These are phyloP conservation scores for Myotis daubentonii DNA, from an alignment of 2,797 vertebrate genomes.

Conservation along the genomic window DNA sequence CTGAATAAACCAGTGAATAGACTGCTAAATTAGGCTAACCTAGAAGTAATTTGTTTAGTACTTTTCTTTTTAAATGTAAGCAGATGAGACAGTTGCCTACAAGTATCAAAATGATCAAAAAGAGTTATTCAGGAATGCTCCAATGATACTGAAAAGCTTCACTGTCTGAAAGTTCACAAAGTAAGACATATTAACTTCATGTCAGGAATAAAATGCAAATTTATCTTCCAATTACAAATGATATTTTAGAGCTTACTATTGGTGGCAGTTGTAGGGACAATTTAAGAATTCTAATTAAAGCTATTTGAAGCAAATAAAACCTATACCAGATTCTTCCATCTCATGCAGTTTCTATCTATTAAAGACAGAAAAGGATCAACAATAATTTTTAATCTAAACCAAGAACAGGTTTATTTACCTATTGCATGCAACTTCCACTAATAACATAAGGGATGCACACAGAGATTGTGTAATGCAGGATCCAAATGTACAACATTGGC, in stretches of 20 bases:
- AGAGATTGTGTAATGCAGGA: conserved; percentile 70
- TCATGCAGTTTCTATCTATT: conserved; percentile 12
- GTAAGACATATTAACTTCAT: conserved; percentile 1
- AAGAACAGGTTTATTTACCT: conserved; percentile 82
- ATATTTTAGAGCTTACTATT: conserved; percentile 62
- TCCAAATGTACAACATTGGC: conserved; percentile 87
- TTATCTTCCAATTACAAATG: conserved; percentile 50
- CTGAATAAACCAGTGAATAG: conserved; percentile 49
- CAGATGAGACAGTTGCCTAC: not conserved
- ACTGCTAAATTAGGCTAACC: conserved; percentile 59
- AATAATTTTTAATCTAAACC: conserved; percentile 68
- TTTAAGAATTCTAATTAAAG: conserved; percentile 72
- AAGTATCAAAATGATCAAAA: conserved; percentile 60
- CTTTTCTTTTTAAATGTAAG: conserved; percentile 44
- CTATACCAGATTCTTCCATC: conserved; percentile 32
- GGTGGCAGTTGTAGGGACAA: conserved; percentile 57
- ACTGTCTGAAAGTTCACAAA: conserved; percentile 62
- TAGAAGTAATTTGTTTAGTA: conserved; percentile 56
- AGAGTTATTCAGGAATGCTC: not conserved
- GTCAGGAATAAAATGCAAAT: conserved; percentile 51
- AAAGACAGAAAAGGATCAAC: conserved; percentile 68
- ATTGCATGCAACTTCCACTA: conserved; percentile 78
- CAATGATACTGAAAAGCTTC: not conserved
- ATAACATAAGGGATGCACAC: conserved; percentile 79
- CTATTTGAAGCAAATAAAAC: conserved; percentile 51